Evolutionary conservation across 2,797 vertebrate genomes (phyloP), one percentile per base, ranked within the genome.

Genomic region (Rhinella marina): DNA sequence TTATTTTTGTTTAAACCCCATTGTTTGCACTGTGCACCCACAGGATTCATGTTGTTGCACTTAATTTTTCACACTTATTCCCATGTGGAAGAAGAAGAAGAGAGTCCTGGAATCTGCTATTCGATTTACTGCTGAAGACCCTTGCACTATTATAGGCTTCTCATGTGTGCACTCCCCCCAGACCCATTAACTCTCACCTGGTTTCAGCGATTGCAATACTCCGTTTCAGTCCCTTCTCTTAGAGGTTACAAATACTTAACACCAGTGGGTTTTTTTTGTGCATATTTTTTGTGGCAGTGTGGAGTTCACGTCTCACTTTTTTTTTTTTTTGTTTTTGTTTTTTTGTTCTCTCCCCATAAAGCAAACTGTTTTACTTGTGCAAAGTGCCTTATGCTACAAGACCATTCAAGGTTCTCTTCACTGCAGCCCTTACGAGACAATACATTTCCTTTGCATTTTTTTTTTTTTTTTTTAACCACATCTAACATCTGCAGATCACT

Each of bases 11-110:
- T 32, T 80, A 13, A 81, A 7, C 59, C 94, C 93, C 91, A 41
- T n/a, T 91, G 93, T 95, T 95, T 96, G 95, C 95, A 95, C 94
- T 96, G 95, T 94, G 95, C 95, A 94, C 94, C 93, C 94, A 93
- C 93, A 93, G 94, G 68, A 61, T 76, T 62, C 94, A 95, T 94
- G 93, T 95, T 91, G 94, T 96, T 96, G 95, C 95, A 96, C 95
- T 96, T 95, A 95, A 94, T 76, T 94, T 94, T 92, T 94, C 90
- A 92, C 90, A 88, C 90, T 90, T 92, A 90, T 93, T 78, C 82
- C 90, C 86, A 90, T 91, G 92, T n/a, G n/a, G n/a, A n/a, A n/a
- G 91, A 91, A 94, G 90, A 90, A 92, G 92, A 92, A 92, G 94
- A 93, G 92, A 93, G 92, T 93, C 95, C 25, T 76, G 61, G 84